Evolutionary conservation across 1,140 invertebrate species (phyloP), one percentile per base, ranked within the genome.

Genomic region (Drosophila chauvacae): DNA sequence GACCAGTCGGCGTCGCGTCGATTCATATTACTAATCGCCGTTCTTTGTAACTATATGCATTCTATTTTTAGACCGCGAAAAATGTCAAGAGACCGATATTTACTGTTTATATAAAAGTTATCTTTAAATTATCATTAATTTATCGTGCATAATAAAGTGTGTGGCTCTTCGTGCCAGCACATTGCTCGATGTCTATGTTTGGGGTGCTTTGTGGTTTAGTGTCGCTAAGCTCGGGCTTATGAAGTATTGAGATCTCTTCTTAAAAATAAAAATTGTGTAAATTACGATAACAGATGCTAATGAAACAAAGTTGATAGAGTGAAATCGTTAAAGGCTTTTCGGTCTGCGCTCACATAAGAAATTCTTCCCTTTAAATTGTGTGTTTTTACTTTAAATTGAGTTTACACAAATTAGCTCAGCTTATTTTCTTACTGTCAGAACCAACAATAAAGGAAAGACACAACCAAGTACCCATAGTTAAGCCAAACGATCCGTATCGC

Each of bases 91-190:
- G 69, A 65, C 74, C 61, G 56, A 80, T 73, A 80, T 87, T 77
- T 73, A 88, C 88, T 88, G 80, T 80, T 80, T 80, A 77, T 68
- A 88, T 70, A 87, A 83, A 80, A 73, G 80, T 80, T 88, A 84
- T 88, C 84, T 84, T 77, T 77, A 88, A 87, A 88, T 88, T 88
- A 87, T 88, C 83, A 88, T 88, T 87, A 74, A 88, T 83, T 88
- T 88, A 88, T 88, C 71, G 74, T 73, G 57, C 79, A 68, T 60
- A 80, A 87, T 86, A 80, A 81, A 81, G 69, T 71, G 64, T 77
- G 64, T 35, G 73, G 72, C 45, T 77, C 64, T 68, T 41, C 44
- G 37, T 72, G 30, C 39, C 64, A 69, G 13, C 39, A 58, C 26
- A 63, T 51, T 80, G 75, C 45, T 55, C 73, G 71, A 57, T 45